Evolutionary conservation across 2,113 vertebrate species (phyloP).

Genomic region (Cottus gobio): DNA sequence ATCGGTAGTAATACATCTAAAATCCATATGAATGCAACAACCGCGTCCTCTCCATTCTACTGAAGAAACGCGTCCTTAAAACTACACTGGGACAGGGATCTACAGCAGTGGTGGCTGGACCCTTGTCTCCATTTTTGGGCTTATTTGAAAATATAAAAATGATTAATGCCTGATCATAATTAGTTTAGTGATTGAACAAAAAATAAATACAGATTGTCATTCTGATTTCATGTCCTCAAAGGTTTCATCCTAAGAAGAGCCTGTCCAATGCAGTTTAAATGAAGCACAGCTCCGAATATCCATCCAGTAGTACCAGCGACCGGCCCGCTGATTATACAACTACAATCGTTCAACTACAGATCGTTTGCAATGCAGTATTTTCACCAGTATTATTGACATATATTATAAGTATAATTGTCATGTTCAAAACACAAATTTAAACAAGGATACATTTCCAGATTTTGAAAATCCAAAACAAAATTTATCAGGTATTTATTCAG

Average conservation of each 20-base stretch:
- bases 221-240: background rate
- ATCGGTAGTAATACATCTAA: background rate
- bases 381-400: background rate
- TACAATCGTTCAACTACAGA: background rate
- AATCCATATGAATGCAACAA: background rate
- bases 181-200: background rate
- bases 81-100: background rate
- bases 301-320: conserved; percentile 16
- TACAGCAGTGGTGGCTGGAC: background rate
- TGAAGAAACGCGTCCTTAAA: background rate
- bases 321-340: conserved; percentile 7
- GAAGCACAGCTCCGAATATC: background rate
- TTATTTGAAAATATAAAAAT: conserved; percentile 11
- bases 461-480: conserved; percentile 24
- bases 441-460: conserved; percentile 43
- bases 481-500: no score
- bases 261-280: conserved; percentile 5
- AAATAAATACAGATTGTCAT: background rate
- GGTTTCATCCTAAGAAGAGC: background rate
- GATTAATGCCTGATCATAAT: background rate
- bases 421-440: conserved; percentile 26
- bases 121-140: background rate
- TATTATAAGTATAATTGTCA: conserved; percentile 4
- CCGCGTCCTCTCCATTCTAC: background rate
- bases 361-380: conserved; percentile 13